A percentile compares a stretch with the other conserved stretches of the same genome.
Evolutionary conservation across 2,797 vertebrate genomes (phyloP).

Genomic region (Odontamblyopus lacepedii): DNA sequence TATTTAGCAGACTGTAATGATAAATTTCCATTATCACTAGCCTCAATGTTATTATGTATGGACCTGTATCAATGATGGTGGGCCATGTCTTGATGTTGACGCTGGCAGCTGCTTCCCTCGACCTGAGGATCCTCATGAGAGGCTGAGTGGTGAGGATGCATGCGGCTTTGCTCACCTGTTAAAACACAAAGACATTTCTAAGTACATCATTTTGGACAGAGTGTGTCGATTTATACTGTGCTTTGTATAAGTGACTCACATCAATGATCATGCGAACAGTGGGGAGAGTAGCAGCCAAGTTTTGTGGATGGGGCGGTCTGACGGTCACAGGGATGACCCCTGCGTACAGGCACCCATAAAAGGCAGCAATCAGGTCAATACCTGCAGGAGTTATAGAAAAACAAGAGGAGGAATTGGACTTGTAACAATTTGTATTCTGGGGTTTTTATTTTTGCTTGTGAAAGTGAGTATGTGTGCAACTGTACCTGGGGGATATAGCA

Average conservation of each 20-base stretch:
- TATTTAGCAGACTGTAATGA: not conserved
- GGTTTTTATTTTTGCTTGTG: not conserved
- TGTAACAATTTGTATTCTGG: not conserved
- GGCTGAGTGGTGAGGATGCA: slow-evolving; percentile 95
- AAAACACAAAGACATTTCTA: not conserved
- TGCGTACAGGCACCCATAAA: slow-evolving; percentile 95
- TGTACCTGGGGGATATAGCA: slow-evolving; percentile 94
- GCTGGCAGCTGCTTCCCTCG: slow-evolving; percentile 90
- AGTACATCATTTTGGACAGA: not conserved
- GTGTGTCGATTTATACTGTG: not conserved
- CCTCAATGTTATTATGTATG: slow-evolving; percentile 3
- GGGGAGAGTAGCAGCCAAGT: slow-evolving; percentile 92
- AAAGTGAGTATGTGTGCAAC: not conserved
- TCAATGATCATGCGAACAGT: slow-evolving; percentile 98
- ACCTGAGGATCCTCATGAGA: slow-evolving; percentile 89
- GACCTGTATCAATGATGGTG: slow-evolving; percentile 95
- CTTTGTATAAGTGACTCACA: slow-evolving; percentile 69
- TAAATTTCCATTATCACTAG: not conserved
- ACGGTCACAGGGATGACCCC: slow-evolving; percentile 96
- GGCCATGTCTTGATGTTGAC: slow-evolving; percentile 99
- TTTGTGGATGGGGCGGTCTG: slow-evolving; percentile 94
- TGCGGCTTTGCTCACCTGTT: slow-evolving; percentile 95
- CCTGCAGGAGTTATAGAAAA: slow-evolving; percentile 45
- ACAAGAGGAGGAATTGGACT: not conserved
- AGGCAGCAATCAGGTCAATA: slow-evolving; percentile 89